Evolutionary conservation across 2,113 vertebrate species (phyloP).

Genomic region (Lagopus muta): DNA sequence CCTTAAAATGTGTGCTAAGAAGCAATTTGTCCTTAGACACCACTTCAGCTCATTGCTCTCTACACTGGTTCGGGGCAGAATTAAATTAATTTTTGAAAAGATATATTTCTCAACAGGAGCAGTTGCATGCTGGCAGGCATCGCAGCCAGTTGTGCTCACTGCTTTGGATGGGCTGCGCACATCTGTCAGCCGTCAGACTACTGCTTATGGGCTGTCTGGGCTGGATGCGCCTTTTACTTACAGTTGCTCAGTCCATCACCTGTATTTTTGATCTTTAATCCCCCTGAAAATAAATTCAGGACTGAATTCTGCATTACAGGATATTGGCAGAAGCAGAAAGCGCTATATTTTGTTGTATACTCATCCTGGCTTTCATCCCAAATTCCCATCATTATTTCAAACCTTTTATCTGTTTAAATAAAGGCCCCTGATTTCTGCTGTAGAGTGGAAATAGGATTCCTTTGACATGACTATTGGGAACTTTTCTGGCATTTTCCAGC

Average conservation of each 20-base stretch:
- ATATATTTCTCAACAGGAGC: not conserved
- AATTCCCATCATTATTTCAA: not conserved
- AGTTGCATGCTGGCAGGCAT: conserved; percentile 25
- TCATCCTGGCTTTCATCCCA: not conserved
- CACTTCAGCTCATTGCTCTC: not conserved
- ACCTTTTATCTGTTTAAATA: not conserved
- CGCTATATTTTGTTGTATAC: not conserved
- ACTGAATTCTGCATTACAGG: not conserved
- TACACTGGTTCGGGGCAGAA: not conserved
- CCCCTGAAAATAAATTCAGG: not conserved
- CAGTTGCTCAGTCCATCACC: not conserved
- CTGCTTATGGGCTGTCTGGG: conserved; percentile 16
- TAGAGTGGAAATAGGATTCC: not conserved
- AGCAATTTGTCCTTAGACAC: not conserved
- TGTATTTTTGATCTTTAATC: conserved; percentile 6
- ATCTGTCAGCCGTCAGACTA: conserved; percentile 10
- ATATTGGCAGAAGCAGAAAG: not conserved
- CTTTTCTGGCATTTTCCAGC: not conserved
- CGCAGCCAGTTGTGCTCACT: not conserved
- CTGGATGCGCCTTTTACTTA: not conserved
- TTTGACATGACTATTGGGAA: not conserved
- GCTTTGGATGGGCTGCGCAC: not conserved
- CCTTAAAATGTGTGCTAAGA: not conserved
- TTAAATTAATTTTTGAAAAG: conserved; percentile 38
- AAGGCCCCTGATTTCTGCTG: not conserved